Percentiles rank a stretch among this genome's conserved stretches.
Evolutionary conservation across 2,888 invertebrate species (phyloP).

Genomic region (Ischnus inquisitorius): DNA sequence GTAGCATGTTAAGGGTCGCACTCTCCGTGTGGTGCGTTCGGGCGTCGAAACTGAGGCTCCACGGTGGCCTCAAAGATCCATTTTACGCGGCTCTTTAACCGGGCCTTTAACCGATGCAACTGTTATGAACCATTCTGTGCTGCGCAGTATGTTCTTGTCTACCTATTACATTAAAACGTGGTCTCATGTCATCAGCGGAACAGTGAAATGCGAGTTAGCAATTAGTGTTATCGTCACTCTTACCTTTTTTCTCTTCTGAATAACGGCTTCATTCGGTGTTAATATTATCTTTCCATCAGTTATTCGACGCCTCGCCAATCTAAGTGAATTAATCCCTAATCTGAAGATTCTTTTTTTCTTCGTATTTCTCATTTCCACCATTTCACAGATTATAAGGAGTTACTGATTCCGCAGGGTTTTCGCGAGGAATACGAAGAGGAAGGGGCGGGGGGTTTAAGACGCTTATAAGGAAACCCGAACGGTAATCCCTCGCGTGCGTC

Average conservation of each 20-base stretch:
- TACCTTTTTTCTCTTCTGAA: constrained; percentile 8
- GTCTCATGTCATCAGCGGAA: no score
- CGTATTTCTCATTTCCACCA: constrained; percentile 35
- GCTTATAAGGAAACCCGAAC: constrained; percentile 70
- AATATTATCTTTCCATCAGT: constrained; percentile 10
- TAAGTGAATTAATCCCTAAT: constrained; percentile 30
- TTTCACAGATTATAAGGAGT: constrained; percentile 47
- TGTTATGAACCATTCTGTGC: constrained; percentile 30
- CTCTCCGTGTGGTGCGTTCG: not conserved
- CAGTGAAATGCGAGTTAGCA: not conserved
- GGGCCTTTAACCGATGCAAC: constrained; percentile 46
- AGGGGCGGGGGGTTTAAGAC: constrained; percentile 54
- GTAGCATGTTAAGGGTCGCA: constrained; percentile 7
- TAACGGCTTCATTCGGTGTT: not conserved
- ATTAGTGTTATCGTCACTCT: not conserved
- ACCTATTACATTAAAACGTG: no score
- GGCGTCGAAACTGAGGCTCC: not conserved
- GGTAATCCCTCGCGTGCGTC: constrained; percentile 81
- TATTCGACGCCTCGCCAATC: not conserved
- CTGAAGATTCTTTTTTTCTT: constrained; percentile 8
- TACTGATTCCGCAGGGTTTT: constrained; percentile 49
- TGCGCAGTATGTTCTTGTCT: no score
- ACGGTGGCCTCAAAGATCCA: constrained; percentile 69
- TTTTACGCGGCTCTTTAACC: constrained; percentile 62
- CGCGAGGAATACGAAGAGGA: constrained; percentile 1